Evolutionary conservation across 2,113 vertebrate genomes (phyloP), one percentile per base, ranked within the genome.

Genomic region (Notarius lentiginosus): DNA sequence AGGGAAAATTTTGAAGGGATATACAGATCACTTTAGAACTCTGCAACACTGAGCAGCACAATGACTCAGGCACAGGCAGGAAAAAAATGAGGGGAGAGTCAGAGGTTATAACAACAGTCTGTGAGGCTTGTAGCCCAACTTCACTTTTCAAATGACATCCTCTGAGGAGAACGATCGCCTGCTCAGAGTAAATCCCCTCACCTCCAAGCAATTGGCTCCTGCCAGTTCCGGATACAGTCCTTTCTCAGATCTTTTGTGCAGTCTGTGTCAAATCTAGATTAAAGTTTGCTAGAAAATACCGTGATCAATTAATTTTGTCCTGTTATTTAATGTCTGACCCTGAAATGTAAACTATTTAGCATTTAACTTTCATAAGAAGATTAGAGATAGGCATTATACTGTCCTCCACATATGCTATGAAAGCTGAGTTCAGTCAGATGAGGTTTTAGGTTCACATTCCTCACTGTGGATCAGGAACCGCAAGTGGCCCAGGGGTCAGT

Each of bases 101-200:
- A 91, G 49, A 90, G 90, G 90, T 89, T 90, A 89, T 51, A 86
- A 90, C 83, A 91, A 91, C 89, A 87, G 66, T 65, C 82, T 77
- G 83, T 84, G n/a, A 83, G 84, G 81, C 83, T 77, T 47, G 12
- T 30, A 88, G 61, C 76, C 49, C 73, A 58, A 51, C 22, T 81
- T 81, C 75, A 88, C 84, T 90, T 84, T 66, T 87, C 80, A 86
- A 66, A 83, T 2, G 34, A n/a, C 15, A 51, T 82, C 53, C 10
- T 66, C 79, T 49, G 80, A 82, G 20, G 76, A 86, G 56, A 79
- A 85, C 41, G 2, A 82, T 82, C 47, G 0, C 8, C 66, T 61
- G 3, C 9, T 83, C 60, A 61, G n/a, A 61, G 79, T 17, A 63
- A 76, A 17, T 49, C 24, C 15, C 3, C 47, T 63, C 22, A 58